Evolutionary conservation across 2,797 vertebrate genomes (phyloP).

Genomic region (Xenentodon cancila): DNA sequence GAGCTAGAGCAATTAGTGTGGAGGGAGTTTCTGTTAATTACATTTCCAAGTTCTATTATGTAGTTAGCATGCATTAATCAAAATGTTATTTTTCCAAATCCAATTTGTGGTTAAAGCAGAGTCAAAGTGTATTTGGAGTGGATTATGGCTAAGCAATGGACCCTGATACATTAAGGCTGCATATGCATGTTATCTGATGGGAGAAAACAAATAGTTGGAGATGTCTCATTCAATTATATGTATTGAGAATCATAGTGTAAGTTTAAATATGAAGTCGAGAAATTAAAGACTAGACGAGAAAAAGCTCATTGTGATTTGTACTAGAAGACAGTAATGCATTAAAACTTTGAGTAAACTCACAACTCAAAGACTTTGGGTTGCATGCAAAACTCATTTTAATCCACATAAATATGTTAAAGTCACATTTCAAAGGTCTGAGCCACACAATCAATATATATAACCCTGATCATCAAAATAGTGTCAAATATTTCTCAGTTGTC

Average conservation of each 20-base stretch:
- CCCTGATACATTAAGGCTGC: slow-evolving; percentile 33
- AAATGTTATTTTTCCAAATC: slow-evolving; percentile 78
- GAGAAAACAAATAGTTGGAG: slow-evolving; percentile 30
- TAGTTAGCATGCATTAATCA: slow-evolving; percentile 82
- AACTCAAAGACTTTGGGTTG: too few relatives aligned
- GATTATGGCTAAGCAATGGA: slow-evolving; percentile 56
- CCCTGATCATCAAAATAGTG: background rate
- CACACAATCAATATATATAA: too few relatives aligned
- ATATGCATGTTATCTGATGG: slow-evolving; percentile 32
- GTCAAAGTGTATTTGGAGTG: slow-evolving; percentile 75
- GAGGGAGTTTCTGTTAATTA: slow-evolving; percentile 77
- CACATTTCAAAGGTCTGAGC: too few relatives aligned
- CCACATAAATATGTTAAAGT: too few relatives aligned
- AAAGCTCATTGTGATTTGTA: slow-evolving; percentile 19
- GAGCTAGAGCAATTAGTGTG: slow-evolving; percentile 73
- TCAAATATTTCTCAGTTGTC: background rate
- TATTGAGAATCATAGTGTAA: slow-evolving; percentile 38
- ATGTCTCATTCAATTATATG: slow-evolving; percentile 48
- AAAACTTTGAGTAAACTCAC: too few relatives aligned
- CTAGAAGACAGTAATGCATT: slow-evolving; percentile 8
- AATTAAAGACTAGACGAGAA: slow-evolving; percentile 32
- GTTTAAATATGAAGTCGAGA: slow-evolving; percentile 31
- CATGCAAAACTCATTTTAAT: too few relatives aligned
- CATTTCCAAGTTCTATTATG: slow-evolving; percentile 81
- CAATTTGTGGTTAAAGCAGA: slow-evolving; percentile 70